A percentile compares a stretch with the other conserved stretches of the same genome.
These are phyloP conservation scores for Tetramorium parvispinum DNA, from an alignment of 1,140 invertebrate genomes.

Conservation along the genomic window DNA sequence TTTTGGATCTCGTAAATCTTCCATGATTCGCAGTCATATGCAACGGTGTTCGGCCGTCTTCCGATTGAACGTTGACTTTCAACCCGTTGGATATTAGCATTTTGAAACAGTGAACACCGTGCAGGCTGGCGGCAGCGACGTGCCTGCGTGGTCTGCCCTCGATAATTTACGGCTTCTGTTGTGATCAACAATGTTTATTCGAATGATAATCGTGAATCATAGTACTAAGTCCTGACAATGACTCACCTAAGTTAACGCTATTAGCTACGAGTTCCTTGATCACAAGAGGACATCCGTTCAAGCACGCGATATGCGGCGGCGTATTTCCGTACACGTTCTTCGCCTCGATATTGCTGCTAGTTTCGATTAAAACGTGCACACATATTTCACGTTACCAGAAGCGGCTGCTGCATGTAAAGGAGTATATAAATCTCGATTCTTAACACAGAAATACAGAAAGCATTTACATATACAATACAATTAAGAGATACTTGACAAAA, in stretches of 20 bases:
- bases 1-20: conserved; percentile 88
- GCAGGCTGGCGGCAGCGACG: conserved; percentile 88
- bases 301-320: conserved; percentile 88
- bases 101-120: conserved; percentile 88
- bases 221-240: not conserved
- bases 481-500: not conserved
- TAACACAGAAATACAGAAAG: conserved; percentile 36
- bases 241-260: conserved; percentile 65
- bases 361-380: conserved; percentile 85
- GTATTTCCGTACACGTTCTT: conserved; percentile 88
- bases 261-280: conserved; percentile 83
- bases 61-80: conserved; percentile 87
- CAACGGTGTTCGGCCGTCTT: conserved; percentile 88
- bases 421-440: conserved; percentile 85
- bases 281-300: conserved; percentile 87
- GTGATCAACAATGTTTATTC: conserved; percentile 1
- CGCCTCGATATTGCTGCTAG: conserved; percentile 87
- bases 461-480: not conserved
- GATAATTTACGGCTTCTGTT: conserved; percentile 82
- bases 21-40: conserved; percentile 90
- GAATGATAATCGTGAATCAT: not conserved
- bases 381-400: conserved; percentile 86
- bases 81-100: conserved; percentile 86
- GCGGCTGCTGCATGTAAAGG: conserved; percentile 89
- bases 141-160: conserved; percentile 88